Base-by-base conservation (phyloP, 2,797 vertebrate genomes). In the Sebastes steindachneri region DNA sequence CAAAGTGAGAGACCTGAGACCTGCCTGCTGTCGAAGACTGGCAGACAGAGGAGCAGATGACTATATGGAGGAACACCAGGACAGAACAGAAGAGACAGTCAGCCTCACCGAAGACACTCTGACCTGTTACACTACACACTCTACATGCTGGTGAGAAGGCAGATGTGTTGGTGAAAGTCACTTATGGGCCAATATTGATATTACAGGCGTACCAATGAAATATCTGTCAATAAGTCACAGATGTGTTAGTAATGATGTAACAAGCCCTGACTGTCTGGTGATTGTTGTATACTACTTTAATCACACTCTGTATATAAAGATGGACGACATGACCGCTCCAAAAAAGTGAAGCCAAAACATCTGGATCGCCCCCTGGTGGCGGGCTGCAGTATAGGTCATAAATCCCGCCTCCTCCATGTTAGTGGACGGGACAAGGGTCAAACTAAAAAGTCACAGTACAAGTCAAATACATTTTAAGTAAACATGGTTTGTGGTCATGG, bases 11-110 rank as follows among this genome's bases (percentile, higher is more conserved):
- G 57, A 92, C 86, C 75, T 73, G 75, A 90, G 60, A 94, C 94
- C 87, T 96, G 95, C 94, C 95, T 96, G 93, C 89, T 93, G 82
- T 85, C 48, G 90, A 92, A 82, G 95, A 93, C 86, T 48, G 95
- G 94, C 86, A 89, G 84, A 91, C 92, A 92, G 89, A 90, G 73
- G 90, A 95, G 86, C n/a, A 91, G 92, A 86, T 77, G 88, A 93
- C 96, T 96, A 92, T 8, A 48, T 25, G 86, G 80, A 89, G 80
- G 89, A 86, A 86, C 74, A 89, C 19, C 77, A 48, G 77, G 84
- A 90, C 85, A 94, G 80, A 88, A 84, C 75, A 93, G 79, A 94
- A 83, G 78, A 93, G 68, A 91, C 58, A 79, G 83, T 93, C 83
- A 93, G 82, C 51, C 79, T 75, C 73, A 41, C 9, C 23, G 82